A percentile compares a stretch with the other conserved stretches of the same genome.
phyloP scores from a whole-genome alignment of 1,140 invertebrate species.

The Charaxes varanes region DNA sequence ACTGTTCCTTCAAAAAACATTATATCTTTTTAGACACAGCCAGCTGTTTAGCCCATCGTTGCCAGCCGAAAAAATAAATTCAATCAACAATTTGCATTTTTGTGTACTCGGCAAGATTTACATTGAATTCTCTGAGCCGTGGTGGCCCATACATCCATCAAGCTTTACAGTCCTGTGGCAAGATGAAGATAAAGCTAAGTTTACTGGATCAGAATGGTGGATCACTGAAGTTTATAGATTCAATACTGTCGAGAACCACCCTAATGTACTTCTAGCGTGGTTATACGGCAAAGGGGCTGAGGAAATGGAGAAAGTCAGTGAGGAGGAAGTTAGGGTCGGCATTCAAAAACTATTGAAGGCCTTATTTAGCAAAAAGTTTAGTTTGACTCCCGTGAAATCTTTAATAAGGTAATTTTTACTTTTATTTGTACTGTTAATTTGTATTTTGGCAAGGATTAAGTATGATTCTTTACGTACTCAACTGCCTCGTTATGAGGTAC shows the following conservation, averaged over 20 bases:
- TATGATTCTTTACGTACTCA: no score
- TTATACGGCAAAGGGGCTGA: conserved; percentile 74
- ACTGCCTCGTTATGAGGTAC: no score
- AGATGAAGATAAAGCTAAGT: conserved; percentile 70
- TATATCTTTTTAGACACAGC: conserved; percentile 61
- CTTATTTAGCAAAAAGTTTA: conserved; percentile 41
- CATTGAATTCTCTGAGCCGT: conserved; percentile 78
- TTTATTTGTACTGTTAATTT: no score
- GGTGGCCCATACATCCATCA: conserved; percentile 75
- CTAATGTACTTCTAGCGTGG: conserved; percentile 81
- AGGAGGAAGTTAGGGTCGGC: conserved; percentile 64
- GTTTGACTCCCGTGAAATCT: conserved; percentile 39
- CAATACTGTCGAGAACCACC: conserved; percentile 78
- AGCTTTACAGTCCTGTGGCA: conserved; percentile 76
- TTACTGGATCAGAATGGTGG: conserved; percentile 46
- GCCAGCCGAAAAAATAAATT: conserved; percentile 76
- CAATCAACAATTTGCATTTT: conserved; percentile 80
- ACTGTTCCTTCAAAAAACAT: no score
- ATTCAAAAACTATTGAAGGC: conserved; percentile 58
- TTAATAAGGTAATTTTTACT: conserved; percentile 34
- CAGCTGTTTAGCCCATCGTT: conserved; percentile 78
- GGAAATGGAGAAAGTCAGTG: conserved; percentile 74
- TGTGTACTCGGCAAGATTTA: conserved; percentile 87
- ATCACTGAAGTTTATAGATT: conserved; percentile 82
- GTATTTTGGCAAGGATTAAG: no score